Evolutionary conservation across 1,140 invertebrate species (phyloP), one percentile per base, ranked within the genome.

Genomic region (Drosophila pseudoobscura): DNA sequence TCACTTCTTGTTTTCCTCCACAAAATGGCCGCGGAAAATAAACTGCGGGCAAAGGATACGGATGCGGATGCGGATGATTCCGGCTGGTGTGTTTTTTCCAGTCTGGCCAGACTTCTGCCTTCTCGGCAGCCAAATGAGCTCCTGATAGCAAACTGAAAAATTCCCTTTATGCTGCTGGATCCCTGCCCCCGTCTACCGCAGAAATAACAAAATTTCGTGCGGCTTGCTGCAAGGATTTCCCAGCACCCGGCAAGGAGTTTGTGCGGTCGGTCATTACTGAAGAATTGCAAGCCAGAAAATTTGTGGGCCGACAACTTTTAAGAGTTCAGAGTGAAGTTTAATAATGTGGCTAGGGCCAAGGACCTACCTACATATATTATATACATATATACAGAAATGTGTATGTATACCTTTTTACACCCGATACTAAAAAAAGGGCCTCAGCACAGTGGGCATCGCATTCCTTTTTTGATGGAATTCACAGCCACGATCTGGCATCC

Each of bases 121-220:
- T 57, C 51, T 73, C 57, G 57, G 68, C 65, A 65, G 56, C 82
- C 73, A 85, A 85, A 85, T 78, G 80, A 80, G 74, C 69, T 49
- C 57, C 82, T 80, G 82, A 71, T 74, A 87, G 78, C 61, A 52
- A 72, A 72, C 47, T 55, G 57, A 59, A 66, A 75, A 62, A 55
- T 59, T 49, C 54, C 51, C 59, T 65, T 58, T 29, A 52, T 53
- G 46, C 15, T 60, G 59, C 59, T 65, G 54, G 73, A 70, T 46
- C 15, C 15, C 15, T 15, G 15, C 15, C 0, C 58, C 77, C 15
- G 49, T 41, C 51, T 35, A 65, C 82, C 78, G 73, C 82, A 87
- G 26, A 75, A 87, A 85, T 87, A 80, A 87, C 79, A 78, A 78
- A 82, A 82, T 78, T 69, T 45, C 70, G 69, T 83, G 75, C 57